Evolutionary conservation across 2,797 vertebrate species (phyloP).

Genomic region (Siniperca scherzeri): DNA sequence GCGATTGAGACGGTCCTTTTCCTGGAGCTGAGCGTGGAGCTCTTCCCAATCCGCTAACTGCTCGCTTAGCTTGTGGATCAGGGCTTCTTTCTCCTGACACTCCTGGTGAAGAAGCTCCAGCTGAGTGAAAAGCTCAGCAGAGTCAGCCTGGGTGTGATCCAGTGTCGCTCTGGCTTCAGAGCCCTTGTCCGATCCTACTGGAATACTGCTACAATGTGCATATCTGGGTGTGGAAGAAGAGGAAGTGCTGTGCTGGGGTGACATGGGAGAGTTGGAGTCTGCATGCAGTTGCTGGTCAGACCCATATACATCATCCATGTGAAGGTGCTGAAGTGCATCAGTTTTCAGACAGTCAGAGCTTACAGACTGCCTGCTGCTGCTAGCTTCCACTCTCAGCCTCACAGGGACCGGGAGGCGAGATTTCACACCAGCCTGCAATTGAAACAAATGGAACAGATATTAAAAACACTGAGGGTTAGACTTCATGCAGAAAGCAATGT

Average conservation of each 20-base stretch:
- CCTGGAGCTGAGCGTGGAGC: conserved; percentile 77
- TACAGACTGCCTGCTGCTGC: conserved; percentile 29
- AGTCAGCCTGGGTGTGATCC: conserved; percentile 40
- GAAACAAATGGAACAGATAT: conserved; percentile 38
- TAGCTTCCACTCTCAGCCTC: conserved; percentile 71
- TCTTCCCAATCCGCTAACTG: conserved; percentile 78
- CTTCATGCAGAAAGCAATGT: neutral
- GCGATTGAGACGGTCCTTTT: conserved; percentile 80
- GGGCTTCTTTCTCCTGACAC: conserved; percentile 85
- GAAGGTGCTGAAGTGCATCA: conserved; percentile 45
- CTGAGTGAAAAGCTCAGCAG: conserved; percentile 73
- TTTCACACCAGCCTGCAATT: conserved; percentile 81
- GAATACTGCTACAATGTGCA: conserved; percentile 35
- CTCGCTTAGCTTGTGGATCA: conserved; percentile 80
- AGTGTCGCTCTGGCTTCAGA: conserved; percentile 38
- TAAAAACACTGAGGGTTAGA: conserved; percentile 5
- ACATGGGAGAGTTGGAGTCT: conserved; percentile 27
- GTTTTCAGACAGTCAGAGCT: conserved; percentile 44
- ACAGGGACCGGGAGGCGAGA: conserved; percentile 90
- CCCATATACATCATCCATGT: conserved; percentile 22
- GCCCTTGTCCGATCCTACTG: conserved; percentile 43
- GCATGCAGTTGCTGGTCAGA: conserved; percentile 46
- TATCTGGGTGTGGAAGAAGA: conserved; percentile 44
- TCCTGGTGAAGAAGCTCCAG: conserved; percentile 86
- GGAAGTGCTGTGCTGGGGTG: conserved; percentile 42